Evolutionary conservation across 1,140 invertebrate species (phyloP), one percentile per base, ranked within the genome.

Genomic region (Tetragonula clypearis): DNA sequence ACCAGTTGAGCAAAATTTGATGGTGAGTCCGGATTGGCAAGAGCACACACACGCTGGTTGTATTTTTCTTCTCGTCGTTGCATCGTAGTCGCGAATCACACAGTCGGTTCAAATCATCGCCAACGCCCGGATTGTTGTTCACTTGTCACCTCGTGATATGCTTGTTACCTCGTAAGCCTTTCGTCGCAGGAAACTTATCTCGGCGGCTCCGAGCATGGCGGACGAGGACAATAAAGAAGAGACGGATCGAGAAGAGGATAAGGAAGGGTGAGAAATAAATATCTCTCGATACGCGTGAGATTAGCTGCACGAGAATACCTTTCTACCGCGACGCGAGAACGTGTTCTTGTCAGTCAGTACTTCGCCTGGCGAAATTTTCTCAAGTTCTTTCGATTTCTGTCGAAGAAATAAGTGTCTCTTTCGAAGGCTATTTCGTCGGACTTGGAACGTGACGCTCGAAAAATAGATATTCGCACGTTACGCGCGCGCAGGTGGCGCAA

Each of bases 241-340:
- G 23, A 30, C 62, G 4, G 86, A 84, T n/a, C 60, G 74, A 35
- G 86, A 92, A 1, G 87, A 92, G 23, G 89, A 91, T 77, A 87
- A 89, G 65, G 90, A 91, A 68, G 91, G 90, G 90, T 92, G 87
- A 93, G 91, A 58, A 30, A 73, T 26, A 71, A 56, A 73, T 17
- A 30, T 58, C 73, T 79, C 35, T 56, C 15, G 30, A 17, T 55
- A 15, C 35, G 41, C 23, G 53, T 21, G 30, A 79, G 62, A 55
- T 84, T 78, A 83, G 65, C 72, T 68, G 53, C 55, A 9, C 65
- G 66, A 55, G 41, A 60, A 19, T 56, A 71, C 41, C 75, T n/a
- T 58, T 41, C 21, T n/a, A 14, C 8, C 41, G 9, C 9, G 60
- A 76, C 11, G 17, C 35, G 8, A 58, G 3, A 72, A 17, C 23